Base-by-base conservation (phyloP, 1,140 invertebrate species). In the Drosophila bocki region DNA sequence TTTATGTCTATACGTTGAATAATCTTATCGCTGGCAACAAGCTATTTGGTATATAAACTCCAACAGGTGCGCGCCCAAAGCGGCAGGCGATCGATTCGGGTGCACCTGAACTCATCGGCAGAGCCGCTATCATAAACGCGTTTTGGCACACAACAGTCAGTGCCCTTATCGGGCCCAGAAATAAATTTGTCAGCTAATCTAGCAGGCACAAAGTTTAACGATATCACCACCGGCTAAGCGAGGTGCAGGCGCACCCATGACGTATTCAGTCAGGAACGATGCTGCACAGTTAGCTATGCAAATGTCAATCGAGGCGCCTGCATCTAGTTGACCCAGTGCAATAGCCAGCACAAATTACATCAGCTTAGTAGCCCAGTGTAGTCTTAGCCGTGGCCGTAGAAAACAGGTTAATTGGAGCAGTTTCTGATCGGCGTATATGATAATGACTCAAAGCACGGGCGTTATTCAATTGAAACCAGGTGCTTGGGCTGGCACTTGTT, bases 321-420 rank as follows among this genome's bases (percentile, higher is more conserved):
- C 75, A 85, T 88, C 75, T 79, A 75, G 57, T 85, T 90, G 85
- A 88, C 85, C 85, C 65, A 88, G 47, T 88, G 85, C 70, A 88
- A 88, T 85, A 85, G 54, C 51, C 29, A 47, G 51, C 26, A 53
- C 53, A 61, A 75, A 91, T 88, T 88, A 85, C 85, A 91, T 90
- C 85, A 88, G 85, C 62, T 62, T 35, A 65, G 57, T 56, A 19
- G 51, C 33, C 33, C 19, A 29, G 26, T 6, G 0, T 62, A 50
- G 47, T 12, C 26, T 2, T 7, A 17, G 26, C n/a, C 26, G 29
- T 29, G 33, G 58, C 77, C 50, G 42, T 37, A 51, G 15, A 41
- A 64, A 84, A 81, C 84, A 58, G 69, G 85, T 88, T 90, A 75
- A 69, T 54, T 69, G 41, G 37, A 67, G 37, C 64, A 63, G 64